Conservation (phyloP, 2,797 vertebrate genomes). For the Sarcoramphus papa region DNA sequence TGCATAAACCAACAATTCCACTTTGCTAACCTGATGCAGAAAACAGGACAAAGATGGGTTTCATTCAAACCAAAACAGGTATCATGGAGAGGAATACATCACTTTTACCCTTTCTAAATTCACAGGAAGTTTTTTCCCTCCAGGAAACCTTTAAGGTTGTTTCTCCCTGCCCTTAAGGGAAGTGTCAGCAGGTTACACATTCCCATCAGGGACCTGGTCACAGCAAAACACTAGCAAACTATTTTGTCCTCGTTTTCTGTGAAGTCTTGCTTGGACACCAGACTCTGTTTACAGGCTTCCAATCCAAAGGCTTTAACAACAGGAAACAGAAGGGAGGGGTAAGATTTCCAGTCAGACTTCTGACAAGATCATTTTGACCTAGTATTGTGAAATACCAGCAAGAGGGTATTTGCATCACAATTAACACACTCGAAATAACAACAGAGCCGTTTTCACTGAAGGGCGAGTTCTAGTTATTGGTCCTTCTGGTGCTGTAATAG, state of each 20-base stretch:
- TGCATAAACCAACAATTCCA: neutral
- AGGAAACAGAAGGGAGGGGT: conserved; percentile 60
- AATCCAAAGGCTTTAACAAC: conserved; percentile 52
- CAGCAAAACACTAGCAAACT: neutral
- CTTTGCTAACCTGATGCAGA: neutral
- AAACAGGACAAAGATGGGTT: neutral
- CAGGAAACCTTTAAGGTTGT: conserved; percentile 7
- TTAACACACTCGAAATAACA: conserved; percentile 33
- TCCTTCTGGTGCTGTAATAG: conserved; percentile 24
- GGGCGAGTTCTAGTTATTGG: conserved; percentile 14
- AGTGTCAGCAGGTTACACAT: conserved; percentile 1
- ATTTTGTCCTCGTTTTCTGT: conserved; percentile 47
- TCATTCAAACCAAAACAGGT: neutral
- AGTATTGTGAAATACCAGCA: conserved; percentile 50
- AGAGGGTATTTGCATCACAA: conserved; percentile 59
- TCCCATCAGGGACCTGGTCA: neutral
- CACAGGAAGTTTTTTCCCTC: conserved; percentile 4
- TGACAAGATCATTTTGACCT: conserved; percentile 52
- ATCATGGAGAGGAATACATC: neutral
- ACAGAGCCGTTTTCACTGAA: conserved; percentile 31
- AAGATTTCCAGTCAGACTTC: conserved; percentile 54
- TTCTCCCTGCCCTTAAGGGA: neutral
- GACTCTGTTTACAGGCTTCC: conserved; percentile 49
- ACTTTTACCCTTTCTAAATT: conserved; percentile 1
- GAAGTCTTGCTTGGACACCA: conserved; percentile 12